Conservation (phyloP, 2,888 invertebrate genomes). For the Phymatocera aterrima region DNA sequence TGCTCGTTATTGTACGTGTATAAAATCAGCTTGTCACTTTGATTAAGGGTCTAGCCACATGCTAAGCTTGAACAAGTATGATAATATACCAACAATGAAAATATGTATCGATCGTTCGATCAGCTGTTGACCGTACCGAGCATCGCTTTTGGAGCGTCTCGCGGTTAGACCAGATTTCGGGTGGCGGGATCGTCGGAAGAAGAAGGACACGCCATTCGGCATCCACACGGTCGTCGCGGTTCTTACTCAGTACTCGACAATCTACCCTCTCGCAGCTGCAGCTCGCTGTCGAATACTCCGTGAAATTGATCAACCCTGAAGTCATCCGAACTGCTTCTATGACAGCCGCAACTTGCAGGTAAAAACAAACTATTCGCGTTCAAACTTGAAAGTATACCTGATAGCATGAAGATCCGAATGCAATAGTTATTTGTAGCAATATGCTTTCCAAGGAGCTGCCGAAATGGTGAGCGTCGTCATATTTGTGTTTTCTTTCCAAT, state of each 20-base stretch:
- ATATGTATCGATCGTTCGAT: slow-evolving; percentile 44
- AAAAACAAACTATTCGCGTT: slow-evolving; percentile 2
- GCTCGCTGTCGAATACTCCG: neutral
- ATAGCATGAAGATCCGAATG: neutral
- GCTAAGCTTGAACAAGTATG: slow-evolving; percentile 20
- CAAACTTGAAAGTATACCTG: neutral
- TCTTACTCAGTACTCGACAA: slow-evolving; percentile 26
- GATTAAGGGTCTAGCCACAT: slow-evolving; percentile 40
- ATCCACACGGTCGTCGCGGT: slow-evolving; percentile 26
- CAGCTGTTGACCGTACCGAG: slow-evolving; percentile 39
- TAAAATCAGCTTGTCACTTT: slow-evolving; percentile 43
- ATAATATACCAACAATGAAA: slow-evolving; percentile 27
- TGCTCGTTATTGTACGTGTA: neutral
- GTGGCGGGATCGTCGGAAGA: slow-evolving; percentile 39
- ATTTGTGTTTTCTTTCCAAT: neutral
- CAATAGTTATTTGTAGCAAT: neutral
- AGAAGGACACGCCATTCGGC: slow-evolving; percentile 37
- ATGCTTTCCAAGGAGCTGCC: neutral
- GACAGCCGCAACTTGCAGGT: slow-evolving; percentile 44
- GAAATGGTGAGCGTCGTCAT: neutral
- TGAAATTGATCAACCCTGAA: slow-evolving; percentile 23
- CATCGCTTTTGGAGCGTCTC: slow-evolving; percentile 28
- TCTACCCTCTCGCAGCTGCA: slow-evolving; percentile 17
- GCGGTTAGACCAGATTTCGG: slow-evolving; percentile 30
- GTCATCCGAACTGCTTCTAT: slow-evolving; percentile 38